Percentiles rank a stretch among this genome's conserved stretches.
phyloP scores from a whole-genome alignment of 2,113 vertebrate species.

The Thamnaconus septentrionalis region DNA sequence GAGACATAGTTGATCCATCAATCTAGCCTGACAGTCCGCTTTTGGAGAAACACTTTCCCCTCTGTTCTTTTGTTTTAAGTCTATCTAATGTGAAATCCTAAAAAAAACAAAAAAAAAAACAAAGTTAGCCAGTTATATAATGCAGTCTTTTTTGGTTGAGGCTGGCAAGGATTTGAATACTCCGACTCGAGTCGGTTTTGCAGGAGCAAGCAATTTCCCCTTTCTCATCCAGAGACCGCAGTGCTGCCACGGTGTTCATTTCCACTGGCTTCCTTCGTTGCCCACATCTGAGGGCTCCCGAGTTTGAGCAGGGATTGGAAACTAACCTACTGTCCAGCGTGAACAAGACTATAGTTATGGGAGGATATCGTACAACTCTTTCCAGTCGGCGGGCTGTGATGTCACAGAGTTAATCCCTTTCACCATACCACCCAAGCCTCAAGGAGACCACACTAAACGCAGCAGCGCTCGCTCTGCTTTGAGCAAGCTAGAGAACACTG shows the following conservation, averaged over 20 bases:
- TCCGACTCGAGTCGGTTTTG: conserved; percentile 40
- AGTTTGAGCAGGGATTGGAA: conserved; percentile 54
- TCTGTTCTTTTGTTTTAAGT: conserved; percentile 40
- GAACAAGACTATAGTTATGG: conserved; percentile 24
- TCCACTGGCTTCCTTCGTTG: conserved; percentile 58
- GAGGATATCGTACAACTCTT: conserved; percentile 53
- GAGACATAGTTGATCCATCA: conserved; percentile 64
- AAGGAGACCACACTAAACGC: conserved; percentile 61
- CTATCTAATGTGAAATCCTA: conserved; percentile 35
- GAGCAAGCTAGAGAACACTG: conserved; percentile 23
- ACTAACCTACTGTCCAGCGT: conserved; percentile 47
- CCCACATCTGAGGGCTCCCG: conserved; percentile 63
- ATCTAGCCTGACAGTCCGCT: conserved; percentile 51
- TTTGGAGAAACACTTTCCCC: conserved; percentile 39
- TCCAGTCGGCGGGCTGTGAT: conserved; percentile 64
- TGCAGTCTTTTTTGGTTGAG: conserved; percentile 44
- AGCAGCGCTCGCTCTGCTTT: conserved; percentile 18
- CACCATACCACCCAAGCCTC: conserved; percentile 59
- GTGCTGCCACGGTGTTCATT: conserved; percentile 55
- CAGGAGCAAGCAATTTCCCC: conserved; percentile 64
- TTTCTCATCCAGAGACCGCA: conserved; percentile 52
- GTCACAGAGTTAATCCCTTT: conserved; percentile 56
- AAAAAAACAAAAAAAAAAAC: conserved; percentile 34
- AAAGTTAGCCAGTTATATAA: conserved; percentile 46
- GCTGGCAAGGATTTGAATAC: conserved; percentile 46